Conservation (phyloP, 2,797 vertebrate species). For the Acropternis orthonyx region DNA sequence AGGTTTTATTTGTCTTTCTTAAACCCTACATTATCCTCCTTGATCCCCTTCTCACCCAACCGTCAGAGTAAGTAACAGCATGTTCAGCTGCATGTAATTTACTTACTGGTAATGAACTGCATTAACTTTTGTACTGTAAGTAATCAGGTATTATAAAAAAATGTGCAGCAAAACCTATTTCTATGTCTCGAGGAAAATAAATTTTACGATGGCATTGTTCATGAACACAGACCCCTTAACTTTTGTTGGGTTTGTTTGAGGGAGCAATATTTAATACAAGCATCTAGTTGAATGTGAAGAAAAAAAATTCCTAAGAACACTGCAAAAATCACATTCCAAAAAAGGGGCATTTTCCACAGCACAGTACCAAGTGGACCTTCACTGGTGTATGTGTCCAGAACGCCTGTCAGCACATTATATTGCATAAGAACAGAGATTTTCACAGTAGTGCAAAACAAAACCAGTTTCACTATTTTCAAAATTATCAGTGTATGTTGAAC, state of each 20-base stretch:
- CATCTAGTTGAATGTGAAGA: background rate
- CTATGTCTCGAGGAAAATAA: background rate
- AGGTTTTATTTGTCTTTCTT: background rate
- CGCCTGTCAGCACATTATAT: background rate
- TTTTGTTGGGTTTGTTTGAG: background rate
- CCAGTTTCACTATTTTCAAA: background rate
- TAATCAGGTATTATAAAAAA: background rate
- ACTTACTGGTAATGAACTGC: background rate
- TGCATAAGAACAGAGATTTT: background rate
- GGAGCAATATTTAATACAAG: background rate
- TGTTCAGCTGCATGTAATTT: background rate
- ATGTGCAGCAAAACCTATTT: background rate
- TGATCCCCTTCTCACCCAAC: background rate
- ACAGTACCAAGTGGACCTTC: background rate
- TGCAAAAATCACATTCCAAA: background rate
- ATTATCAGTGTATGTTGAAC: background rate
- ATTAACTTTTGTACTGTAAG: background rate
- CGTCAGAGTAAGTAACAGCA: background rate
- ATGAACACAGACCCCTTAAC: background rate
- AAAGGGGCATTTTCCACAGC: background rate
- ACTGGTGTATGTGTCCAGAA: background rate
- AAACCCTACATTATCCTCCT: background rate
- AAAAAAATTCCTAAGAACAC: background rate
- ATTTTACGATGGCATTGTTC: background rate
- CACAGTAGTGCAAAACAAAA: background rate